phyloP scores from a whole-genome alignment of 1,140 invertebrate species.

The Cyphomyrmex costatus region DNA sequence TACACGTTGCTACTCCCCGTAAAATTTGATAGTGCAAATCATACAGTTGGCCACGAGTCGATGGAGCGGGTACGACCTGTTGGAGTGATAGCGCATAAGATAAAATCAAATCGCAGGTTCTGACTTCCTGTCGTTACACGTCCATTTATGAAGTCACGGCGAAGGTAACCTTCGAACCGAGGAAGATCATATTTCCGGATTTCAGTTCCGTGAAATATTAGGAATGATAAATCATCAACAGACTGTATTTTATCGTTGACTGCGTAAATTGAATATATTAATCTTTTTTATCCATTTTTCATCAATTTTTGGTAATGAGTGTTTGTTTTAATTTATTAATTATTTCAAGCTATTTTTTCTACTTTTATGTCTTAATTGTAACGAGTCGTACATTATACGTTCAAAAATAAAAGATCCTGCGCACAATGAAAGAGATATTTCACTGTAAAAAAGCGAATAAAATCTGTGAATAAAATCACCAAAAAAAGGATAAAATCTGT shows the following conservation, averaged over 20 bases:
- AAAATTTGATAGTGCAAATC: constrained; percentile 49
- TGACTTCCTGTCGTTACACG: constrained; percentile 37
- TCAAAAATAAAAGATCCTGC: too few species aligned
- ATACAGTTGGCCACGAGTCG: constrained; percentile 10
- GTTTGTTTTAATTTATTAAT: neutral
- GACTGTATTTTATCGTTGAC: neutral
- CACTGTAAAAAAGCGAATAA: too few species aligned
- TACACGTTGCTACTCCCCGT: constrained; percentile 8
- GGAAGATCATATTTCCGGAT: constrained; percentile 52
- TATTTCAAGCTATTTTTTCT: neutral
- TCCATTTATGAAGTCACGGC: constrained; percentile 34
- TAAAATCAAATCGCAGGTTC: constrained; percentile 50
- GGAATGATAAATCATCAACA: neutral
- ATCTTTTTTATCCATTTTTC: neutral
- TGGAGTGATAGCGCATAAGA: constrained; percentile 21
- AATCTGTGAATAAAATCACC: too few species aligned
- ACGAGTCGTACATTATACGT: too few species aligned
- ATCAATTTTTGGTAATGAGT: neutral
- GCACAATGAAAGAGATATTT: too few species aligned
- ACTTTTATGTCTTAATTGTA: too few species aligned
- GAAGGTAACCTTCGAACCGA: constrained; percentile 19
- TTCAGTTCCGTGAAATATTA: constrained; percentile 11
- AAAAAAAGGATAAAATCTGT: too few species aligned
- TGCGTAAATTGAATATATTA: neutral
- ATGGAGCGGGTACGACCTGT: constrained; percentile 12